Evolutionary conservation across 35 echinoderm and acorn worm species (phyloP), one percentile per base, ranked within the genome.

Genomic region (Ophiothrix spiculata): DNA sequence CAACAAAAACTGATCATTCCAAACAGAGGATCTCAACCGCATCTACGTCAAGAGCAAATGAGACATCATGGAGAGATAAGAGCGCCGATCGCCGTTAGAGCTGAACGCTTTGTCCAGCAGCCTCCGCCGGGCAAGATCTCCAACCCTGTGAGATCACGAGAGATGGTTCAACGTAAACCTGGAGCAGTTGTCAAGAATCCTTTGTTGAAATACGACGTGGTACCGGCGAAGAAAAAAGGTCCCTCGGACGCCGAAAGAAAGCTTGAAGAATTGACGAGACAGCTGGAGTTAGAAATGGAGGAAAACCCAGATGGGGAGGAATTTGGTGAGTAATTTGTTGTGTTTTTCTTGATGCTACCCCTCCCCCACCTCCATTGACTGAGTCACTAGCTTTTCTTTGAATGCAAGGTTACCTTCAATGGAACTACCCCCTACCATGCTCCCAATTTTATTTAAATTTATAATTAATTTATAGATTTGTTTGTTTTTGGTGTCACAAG

Each of bases 251-350:
- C 96, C 4, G 96, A 99, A 76, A 84, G 84, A 38, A 99, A 99
- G 78, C 32, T 99, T 36, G 92, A 99, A 69, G 92, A 99, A 56
- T 76, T 99, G 8, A 99, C 96, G 2, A 81, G 89, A 49, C 89
- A 99, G 69, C 80, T 99, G n/a, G 96, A 94, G 60, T 83, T 91
- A 84, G 96, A 99, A 81, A 81, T 99, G 85, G 92, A 90, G 38
- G 86, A 91, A 19, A 94, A 94, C 38, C 88, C 96, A 35, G 96
- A 93, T 75, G 96, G 92, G 60, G 95, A 98, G 81, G 92, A 94
- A 75, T 99, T 99, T 90, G 96, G 96, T 99, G 83, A 89, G 96
- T 39, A n/a, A 23, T 21, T 49, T 15, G 37, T 38, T n/a, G n/a
- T n/a, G n/a, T n/a, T 15, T 15, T 15, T 63, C 56, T 15, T 28